Evolutionary conservation across 1,140 invertebrate genomes (phyloP), one percentile per base, ranked within the genome.

Genomic region (Eriosoma lanigerum): DNA sequence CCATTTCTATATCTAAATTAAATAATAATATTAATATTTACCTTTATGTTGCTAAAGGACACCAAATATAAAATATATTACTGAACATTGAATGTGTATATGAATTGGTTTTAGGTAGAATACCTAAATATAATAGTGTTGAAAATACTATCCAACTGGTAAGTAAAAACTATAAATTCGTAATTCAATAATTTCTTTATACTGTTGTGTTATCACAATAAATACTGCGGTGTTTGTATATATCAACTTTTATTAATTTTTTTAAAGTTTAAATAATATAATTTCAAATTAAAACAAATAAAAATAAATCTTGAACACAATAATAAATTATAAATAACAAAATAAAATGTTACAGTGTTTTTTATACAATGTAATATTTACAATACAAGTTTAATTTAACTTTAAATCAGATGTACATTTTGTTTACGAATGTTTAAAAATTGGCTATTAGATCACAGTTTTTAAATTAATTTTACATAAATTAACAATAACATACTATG

Each of bases 251-350:
- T 46, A 44, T 44, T 66, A n/a, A n/a, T n/a, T n/a, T 8, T 17
- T 60, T 21, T 0, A 66, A 19, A 72, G 46, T 72, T 72, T 21
- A 72, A 72, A 72, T 70, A 70, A 70, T 72, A 72, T 70, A 52
- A 29, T 72, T 29, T 32, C 24, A 32, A 72, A 72, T 19, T 48
- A 70, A 72, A 72, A 72, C 68, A 72, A 70, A 19, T 72, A 72
- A 50, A 52, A 72, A 72, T 72, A 72, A 72, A 72, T 52, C 17
- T 50, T 72, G 68, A 72, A 72, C 68, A 72, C 66, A 68, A 46
- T 4, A 64, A 48, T 48, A 66, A 66, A 64, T 68, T 70, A 50
- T 26, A 48, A 72, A 72, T 29, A 72, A 72, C 68, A 72, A 52
- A 72, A 72, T 70, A 70, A 72, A 72, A 72, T 52, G 12, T 29